Base-by-base conservation (phyloP, 2,113 vertebrate genomes). In the Tachysurus vachellii region DNA sequence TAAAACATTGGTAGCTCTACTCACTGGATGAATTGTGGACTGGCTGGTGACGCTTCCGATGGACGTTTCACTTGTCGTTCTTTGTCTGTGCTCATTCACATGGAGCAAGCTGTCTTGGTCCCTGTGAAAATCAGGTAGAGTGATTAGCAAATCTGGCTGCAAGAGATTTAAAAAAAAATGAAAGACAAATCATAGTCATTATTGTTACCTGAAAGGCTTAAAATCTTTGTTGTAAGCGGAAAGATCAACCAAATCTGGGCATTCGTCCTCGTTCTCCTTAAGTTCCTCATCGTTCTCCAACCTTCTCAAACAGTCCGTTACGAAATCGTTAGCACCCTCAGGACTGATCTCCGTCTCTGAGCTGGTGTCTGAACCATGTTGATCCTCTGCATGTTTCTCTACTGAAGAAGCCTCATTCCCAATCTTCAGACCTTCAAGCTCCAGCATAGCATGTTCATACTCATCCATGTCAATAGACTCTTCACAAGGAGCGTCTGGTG, bases 1-100 rank as follows among this genome's bases (percentile, higher is more conserved):
- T 36, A 36, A 36, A 70, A 36, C 1, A 66, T 4, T 36, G 50
- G 12, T 19, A 56, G 3, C 50, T 71, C 3, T 64, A 94, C 93
- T 96, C 94, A 99, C 98, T 19, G 92, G 94, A 84, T 97, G 95
- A 93, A 99, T 98, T 56, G 97, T 98, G 62, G 97, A 98, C 90
- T 95, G 97, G 93, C 96, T 98, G n/a, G 95, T 94, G 66, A 91
- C 4, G 85, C 96, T 98, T 90, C 91, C 91, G 26, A 87, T 47
- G 13, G 97, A 98, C 2, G 91, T 93, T 71, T 96, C 86, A 84
- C 97, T 99, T 90, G 94, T 93, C 26, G 96, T 96, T 91, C 97
- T 96, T 90, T 89, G 94, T 88, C 96, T 95, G 85, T 93, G 93
- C 13, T 92, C 95, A 86, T 92, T 88, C 62, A 91, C n/a, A 70